Evolutionary conservation across 2,113 vertebrate genomes (phyloP).

Genomic region (Malurus cyaneus): DNA sequence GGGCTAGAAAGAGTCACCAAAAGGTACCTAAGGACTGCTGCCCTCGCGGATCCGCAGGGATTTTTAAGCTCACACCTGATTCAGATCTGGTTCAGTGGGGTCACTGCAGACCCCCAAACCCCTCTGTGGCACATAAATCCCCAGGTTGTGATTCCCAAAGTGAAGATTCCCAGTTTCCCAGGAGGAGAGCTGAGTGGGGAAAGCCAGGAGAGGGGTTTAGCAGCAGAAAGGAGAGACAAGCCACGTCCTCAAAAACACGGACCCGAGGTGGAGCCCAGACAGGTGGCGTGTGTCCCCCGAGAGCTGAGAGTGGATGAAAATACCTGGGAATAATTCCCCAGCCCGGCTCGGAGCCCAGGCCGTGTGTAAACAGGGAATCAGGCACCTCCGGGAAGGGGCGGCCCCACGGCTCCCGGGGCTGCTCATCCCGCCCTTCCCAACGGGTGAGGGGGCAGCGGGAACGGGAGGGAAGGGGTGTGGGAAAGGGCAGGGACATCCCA

Average conservation of each 20-base stretch:
- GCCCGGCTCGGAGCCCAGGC: background rate
- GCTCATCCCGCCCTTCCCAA: background rate
- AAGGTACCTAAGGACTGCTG: background rate
- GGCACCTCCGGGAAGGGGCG: background rate
- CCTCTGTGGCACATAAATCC: background rate
- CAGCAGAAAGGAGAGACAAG: background rate
- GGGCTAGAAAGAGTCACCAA: conserved; percentile 24
- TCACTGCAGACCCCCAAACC: background rate
- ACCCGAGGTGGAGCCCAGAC: background rate
- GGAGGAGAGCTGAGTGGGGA: background rate
- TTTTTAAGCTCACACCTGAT: background rate
- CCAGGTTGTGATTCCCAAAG: background rate
- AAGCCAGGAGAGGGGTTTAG: background rate
- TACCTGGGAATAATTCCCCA: background rate
- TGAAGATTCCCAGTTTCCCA: background rate
- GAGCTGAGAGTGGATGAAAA: rapidly evolving
- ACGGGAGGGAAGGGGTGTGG: rapidly evolving
- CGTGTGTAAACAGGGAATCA: conserved; percentile 20
- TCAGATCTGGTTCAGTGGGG: background rate
- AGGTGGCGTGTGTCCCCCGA: rapidly evolving
- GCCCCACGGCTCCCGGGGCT: background rate
- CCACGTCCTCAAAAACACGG: rapidly evolving
- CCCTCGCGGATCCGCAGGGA: background rate
- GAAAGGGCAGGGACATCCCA: background rate
- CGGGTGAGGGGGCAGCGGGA: rapidly evolving